Conservation (phyloP, 64 coral and sea anemone genomes). For the Pocillopora verrucosa region DNA sequence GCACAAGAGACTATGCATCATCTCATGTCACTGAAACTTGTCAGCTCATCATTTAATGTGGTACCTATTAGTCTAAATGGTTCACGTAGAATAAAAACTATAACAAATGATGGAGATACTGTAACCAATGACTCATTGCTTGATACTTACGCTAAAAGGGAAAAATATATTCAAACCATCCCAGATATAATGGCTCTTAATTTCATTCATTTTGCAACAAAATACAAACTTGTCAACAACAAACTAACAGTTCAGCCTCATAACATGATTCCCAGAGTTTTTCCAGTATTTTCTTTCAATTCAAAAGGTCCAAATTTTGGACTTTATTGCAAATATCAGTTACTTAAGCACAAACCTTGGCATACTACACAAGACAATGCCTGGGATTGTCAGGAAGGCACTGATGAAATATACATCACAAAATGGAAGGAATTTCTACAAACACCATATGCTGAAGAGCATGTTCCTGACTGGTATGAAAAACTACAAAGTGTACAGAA, state of each 20-base stretch:
- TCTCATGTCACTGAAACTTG: too few relatives aligned
- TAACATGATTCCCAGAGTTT: neutral
- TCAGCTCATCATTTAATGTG: too few relatives aligned
- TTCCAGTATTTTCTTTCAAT: neutral
- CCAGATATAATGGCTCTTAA: too few relatives aligned
- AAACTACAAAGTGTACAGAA: conserved; percentile 28
- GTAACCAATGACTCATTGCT: conserved; percentile 37
- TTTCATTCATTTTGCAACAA: too few relatives aligned
- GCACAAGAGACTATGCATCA: too few relatives aligned
- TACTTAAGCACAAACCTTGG: conserved; percentile 7
- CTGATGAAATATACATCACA: conserved; percentile 41
- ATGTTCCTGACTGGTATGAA: too few relatives aligned
- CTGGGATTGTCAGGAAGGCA: conserved; percentile 8
- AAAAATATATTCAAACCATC: too few relatives aligned
- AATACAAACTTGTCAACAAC: conserved; percentile 33
- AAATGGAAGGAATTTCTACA: conserved; percentile 46
- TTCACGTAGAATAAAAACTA: too few relatives aligned
- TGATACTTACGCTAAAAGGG: too few relatives aligned
- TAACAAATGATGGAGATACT: too few relatives aligned
- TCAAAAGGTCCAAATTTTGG: neutral
- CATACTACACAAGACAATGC: conserved; percentile 52
- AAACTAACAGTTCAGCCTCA: conserved; percentile 16
- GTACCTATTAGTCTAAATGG: too few relatives aligned
- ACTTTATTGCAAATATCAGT: conserved; percentile 1
- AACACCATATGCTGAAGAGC: conserved; percentile 37